Conservation (phyloP, 2,113 vertebrate species). For the Vombatus ursinus region DNA sequence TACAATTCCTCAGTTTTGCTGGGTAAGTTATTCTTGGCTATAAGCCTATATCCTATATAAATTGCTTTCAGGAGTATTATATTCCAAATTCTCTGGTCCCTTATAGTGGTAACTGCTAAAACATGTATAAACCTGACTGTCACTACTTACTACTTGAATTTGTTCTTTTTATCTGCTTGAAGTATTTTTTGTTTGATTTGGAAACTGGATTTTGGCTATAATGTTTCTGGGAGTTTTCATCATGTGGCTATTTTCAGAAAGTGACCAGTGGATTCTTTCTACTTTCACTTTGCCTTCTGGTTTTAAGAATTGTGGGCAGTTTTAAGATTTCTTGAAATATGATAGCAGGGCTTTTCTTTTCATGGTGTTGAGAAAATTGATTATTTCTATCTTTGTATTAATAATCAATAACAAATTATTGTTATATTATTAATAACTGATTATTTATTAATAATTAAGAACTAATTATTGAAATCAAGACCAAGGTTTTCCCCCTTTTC, state of each 20-base stretch:
- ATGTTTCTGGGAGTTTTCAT: not conserved
- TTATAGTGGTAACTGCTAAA: not conserved
- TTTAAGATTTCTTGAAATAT: not conserved
- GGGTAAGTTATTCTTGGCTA: not conserved
- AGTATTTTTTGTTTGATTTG: not conserved
- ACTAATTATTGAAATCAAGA: no score
- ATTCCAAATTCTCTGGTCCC: not conserved
- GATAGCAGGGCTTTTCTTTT: no score
- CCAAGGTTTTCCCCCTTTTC: no score
- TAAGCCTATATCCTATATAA: not conserved
- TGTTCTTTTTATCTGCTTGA: not conserved
- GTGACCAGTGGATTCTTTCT: not conserved
- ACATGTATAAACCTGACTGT: not conserved
- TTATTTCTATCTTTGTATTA: no score
- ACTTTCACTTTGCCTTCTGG: not conserved
- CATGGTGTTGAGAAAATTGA: no score
- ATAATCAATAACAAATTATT: no score
- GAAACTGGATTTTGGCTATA: not conserved
- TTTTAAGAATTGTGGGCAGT: not conserved
- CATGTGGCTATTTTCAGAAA: not conserved
- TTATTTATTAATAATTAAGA: no score
- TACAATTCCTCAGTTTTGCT: not conserved
- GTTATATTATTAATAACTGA: no score
- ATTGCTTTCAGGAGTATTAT: not conserved
- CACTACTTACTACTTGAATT: not conserved